Conservation (phyloP, 2,113 vertebrate species). For the Himantopus leucocephalus region DNA sequence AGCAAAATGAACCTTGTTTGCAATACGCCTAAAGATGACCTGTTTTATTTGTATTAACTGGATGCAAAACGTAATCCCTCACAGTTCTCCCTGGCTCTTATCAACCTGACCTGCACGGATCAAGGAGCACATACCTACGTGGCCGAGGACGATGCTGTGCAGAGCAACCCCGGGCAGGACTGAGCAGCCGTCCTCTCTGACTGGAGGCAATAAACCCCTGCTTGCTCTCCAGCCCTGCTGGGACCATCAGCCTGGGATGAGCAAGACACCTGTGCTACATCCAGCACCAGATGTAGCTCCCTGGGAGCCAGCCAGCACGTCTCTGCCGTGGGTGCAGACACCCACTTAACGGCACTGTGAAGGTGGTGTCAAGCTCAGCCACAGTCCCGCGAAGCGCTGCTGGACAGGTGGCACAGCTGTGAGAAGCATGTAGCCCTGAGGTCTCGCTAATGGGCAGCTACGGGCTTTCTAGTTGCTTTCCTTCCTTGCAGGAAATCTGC, state of each 20-base stretch:
- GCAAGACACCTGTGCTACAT: not conserved
- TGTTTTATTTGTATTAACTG: not conserved
- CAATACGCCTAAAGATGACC: not conserved
- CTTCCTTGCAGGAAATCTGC: not conserved
- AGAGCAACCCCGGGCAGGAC: not conserved
- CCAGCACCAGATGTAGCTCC: not conserved
- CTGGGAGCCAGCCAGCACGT: fast-evolving
- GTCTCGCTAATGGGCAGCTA: not conserved
- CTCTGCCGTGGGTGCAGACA: not conserved
- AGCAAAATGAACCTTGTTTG: not conserved
- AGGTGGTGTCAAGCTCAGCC: not conserved
- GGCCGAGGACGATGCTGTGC: not conserved
- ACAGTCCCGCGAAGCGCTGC: fast-evolving
- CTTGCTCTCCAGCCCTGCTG: not conserved
- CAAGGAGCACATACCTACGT: not conserved
- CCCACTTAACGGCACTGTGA: not conserved
- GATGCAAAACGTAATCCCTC: not conserved
- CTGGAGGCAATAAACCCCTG: not conserved
- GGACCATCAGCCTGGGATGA: not conserved
- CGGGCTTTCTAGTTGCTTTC: not conserved
- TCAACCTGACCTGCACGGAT: not conserved
- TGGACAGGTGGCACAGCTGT: not conserved
- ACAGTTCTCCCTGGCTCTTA: not conserved
- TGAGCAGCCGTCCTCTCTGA: not conserved
- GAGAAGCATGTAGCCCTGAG: not conserved